Conservation (phyloP, 2,888 invertebrate species). For the Tenodera sinensis region DNA sequence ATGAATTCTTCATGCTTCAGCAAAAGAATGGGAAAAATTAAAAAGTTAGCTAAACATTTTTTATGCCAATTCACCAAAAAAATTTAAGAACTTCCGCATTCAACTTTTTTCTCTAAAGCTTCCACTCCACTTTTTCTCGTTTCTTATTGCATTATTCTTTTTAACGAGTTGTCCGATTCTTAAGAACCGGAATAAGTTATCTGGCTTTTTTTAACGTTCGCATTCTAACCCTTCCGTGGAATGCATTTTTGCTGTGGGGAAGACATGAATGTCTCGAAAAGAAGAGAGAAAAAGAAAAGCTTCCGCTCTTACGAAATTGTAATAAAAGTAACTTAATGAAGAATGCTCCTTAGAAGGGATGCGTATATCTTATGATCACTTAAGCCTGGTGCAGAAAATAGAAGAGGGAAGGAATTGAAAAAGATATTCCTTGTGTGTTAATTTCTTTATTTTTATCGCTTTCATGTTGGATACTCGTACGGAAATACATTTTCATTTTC, state of each 20-base stretch:
- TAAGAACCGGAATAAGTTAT: background rate
- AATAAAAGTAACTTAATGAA: background rate
- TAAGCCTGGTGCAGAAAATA: background rate
- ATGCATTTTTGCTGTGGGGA: background rate
- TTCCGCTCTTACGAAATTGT: background rate
- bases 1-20: background rate
- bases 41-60: background rate
- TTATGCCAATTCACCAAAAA: background rate
- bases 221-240: background rate
- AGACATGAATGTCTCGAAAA: background rate
- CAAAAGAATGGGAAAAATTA: background rate
- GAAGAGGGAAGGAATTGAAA: background rate
- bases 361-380: background rate
- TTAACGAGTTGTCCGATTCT: slow-evolving; percentile 17
- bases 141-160: background rate
- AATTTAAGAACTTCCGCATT: background rate
- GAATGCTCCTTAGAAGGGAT: background rate
- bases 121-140: background rate
- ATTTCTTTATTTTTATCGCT: no score
- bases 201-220: background rate
- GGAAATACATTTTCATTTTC: no score
- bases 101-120: background rate
- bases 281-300: background rate
- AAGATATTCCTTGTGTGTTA: no score
- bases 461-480: no score